A percentile compares a stretch with the other conserved stretches of the same genome.
Conservation (phyloP, 1,140 invertebrate genomes). For the Papilio polytes region DNA sequence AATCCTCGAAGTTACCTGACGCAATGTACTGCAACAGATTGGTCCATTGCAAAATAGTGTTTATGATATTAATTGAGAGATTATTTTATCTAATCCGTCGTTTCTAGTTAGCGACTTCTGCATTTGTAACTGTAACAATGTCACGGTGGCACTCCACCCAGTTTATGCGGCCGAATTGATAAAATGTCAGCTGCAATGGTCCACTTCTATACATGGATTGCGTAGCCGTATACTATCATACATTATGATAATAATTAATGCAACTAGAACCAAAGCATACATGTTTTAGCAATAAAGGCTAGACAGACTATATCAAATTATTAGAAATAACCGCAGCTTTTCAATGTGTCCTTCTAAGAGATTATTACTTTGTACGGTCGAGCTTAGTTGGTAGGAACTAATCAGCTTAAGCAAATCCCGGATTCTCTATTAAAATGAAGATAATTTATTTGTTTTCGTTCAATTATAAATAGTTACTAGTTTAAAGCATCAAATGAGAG, state of each 20-base stretch:
- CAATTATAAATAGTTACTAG: too few relatives aligned
- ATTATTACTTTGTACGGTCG: background rate
- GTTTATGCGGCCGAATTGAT: slow-evolving; percentile 38
- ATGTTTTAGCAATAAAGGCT: slow-evolving; percentile 32
- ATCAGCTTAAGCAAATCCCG: too few relatives aligned
- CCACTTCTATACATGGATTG: slow-evolving; percentile 39
- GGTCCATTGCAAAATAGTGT: slow-evolving; percentile 50
- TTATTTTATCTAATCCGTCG: slow-evolving; percentile 42
- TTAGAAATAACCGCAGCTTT: background rate
- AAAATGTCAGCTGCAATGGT: slow-evolving; percentile 29
- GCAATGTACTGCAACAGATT: slow-evolving; percentile 45
- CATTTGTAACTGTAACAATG: slow-evolving; percentile 55
- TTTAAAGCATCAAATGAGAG: background rate
- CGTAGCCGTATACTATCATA: slow-evolving; percentile 30
- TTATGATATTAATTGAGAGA: slow-evolving; percentile 48
- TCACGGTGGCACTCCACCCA: slow-evolving; percentile 54
- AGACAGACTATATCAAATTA: slow-evolving; percentile 13
- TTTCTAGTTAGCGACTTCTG: slow-evolving; percentile 44
- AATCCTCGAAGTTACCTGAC: slow-evolving; percentile 53
- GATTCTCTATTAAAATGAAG: too few relatives aligned
- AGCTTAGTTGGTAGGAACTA: background rate
- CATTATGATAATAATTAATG: slow-evolving; percentile 36
- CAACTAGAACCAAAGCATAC: slow-evolving; percentile 20
- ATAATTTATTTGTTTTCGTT: too few relatives aligned
- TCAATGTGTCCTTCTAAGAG: background rate